These are phyloP conservation scores for Rhynchomys soricoides DNA, from an alignment of 2,113 vertebrate genomes.

Conservation along the genomic window DNA sequence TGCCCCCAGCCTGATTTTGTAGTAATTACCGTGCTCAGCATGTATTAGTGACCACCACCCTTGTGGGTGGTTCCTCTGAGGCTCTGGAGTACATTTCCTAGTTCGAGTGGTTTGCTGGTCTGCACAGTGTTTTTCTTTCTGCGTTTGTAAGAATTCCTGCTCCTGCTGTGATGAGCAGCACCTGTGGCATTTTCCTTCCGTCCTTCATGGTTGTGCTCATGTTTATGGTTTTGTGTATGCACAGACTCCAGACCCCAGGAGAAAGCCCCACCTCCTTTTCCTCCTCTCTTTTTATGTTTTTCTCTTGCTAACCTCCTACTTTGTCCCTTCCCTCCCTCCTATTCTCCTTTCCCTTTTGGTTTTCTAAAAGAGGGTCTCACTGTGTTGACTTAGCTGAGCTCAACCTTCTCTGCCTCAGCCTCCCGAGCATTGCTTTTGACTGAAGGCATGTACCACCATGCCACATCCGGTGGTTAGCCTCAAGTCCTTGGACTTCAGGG, in stretches of 20 bases:
- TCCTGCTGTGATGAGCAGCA: background rate
- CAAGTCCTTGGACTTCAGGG: background rate
- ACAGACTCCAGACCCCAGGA: background rate
- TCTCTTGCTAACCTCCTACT: background rate
- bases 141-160: background rate
- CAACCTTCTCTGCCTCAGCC: background rate
- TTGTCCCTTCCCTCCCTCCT: background rate
- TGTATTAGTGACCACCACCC: background rate
- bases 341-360: background rate
- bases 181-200: background rate
- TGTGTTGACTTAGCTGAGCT: background rate
- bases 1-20: background rate
- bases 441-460: background rate
- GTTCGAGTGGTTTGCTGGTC: background rate
- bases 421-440: background rate
- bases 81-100: background rate
- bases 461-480: background rate
- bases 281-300: background rate
- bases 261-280: background rate
- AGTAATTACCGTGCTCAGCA: background rate
- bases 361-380: background rate
- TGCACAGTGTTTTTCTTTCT: background rate
- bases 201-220: background rate
- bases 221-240: background rate
- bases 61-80: conserved; percentile 3